Evolutionary conservation across 1,140 invertebrate species (phyloP).

Genomic region (Plectus sambesii): DNA sequence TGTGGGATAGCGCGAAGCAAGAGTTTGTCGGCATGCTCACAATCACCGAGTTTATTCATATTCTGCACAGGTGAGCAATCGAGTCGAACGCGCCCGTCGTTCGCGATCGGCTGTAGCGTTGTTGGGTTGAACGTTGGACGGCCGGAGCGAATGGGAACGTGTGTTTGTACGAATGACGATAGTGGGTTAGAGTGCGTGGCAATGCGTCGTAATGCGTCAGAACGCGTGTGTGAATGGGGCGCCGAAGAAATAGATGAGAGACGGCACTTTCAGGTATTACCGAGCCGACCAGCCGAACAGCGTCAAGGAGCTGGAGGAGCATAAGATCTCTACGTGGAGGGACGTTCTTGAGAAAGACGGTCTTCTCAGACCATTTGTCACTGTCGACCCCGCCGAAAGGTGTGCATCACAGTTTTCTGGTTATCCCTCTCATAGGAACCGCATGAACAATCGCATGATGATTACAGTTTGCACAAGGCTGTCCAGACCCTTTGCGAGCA

Average conservation of each 20-base stretch:
- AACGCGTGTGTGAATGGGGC: no score
- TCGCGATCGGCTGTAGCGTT: no score
- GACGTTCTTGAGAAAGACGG: slow-evolving; percentile 44
- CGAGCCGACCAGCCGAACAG: slow-evolving; percentile 31
- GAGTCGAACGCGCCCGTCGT: no score
- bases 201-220: no score
- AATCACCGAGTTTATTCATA: slow-evolving; percentile 98
- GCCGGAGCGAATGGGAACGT: not conserved
- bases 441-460: not conserved
- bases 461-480: slow-evolving; percentile 36
- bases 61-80: slow-evolving; percentile 53
- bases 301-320: slow-evolving; percentile 74
- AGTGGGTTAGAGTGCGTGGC: no score
- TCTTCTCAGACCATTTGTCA: slow-evolving; percentile 33
- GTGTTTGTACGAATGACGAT: no score
- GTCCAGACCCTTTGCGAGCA: slow-evolving; percentile 43
- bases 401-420: slow-evolving; percentile 10
- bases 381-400: slow-evolving; percentile 40
- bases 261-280: slow-evolving; percentile 42
- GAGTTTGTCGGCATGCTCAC: slow-evolving; percentile 89
- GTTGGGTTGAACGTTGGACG: no score
- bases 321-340: slow-evolving; percentile 88
- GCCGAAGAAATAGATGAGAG: no score
- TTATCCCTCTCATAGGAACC: slow-evolving; percentile 6
- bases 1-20: slow-evolving; percentile 86